These are phyloP conservation scores for Zaprionus vittiger DNA, from an alignment of 1,140 invertebrate genomes.

Conservation along the genomic window DNA sequence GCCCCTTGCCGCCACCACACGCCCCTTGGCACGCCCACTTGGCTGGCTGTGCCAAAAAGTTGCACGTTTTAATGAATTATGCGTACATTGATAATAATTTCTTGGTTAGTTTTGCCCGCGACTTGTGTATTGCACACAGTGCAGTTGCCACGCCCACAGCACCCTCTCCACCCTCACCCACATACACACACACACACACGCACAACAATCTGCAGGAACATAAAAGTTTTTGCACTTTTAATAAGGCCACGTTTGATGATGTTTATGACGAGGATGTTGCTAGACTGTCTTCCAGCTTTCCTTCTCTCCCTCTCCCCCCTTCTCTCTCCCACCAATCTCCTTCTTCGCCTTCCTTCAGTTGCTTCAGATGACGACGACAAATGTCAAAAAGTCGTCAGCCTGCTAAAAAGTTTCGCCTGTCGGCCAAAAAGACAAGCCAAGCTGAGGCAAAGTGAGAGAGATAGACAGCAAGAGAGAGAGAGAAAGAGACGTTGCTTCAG, in stretches of 20 bases:
- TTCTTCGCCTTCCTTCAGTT: not conserved
- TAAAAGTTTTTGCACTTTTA: conserved; percentile 75
- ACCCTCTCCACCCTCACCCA: not conserved
- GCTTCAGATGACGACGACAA: conserved; percentile 51
- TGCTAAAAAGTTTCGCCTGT: conserved; percentile 42
- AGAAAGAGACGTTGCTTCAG: not conserved
- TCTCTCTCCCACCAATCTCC: not conserved
- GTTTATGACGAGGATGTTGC: conserved; percentile 38
- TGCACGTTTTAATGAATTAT: conserved; percentile 80
- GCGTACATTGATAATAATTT: conserved; percentile 82
- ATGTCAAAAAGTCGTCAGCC: conserved; percentile 72
- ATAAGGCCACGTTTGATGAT: conserved; percentile 73
- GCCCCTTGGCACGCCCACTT: too few relatives aligned
- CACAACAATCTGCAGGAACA: conserved; percentile 61
- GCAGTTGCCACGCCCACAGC: not conserved
- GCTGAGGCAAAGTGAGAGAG: not conserved
- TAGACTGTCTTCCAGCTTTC: conserved; percentile 9
- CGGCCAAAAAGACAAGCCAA: not conserved
- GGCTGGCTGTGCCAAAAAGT: conserved; percentile 44
- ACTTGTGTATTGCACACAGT: conserved; percentile 41
- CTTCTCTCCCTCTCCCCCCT: not conserved
- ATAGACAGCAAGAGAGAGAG: not conserved
- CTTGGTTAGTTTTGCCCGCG: conserved; percentile 62
- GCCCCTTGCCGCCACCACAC: not conserved
- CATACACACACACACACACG: not conserved